Percentiles rank a stretch among this genome's conserved stretches.
These are phyloP conservation scores for Tympanuchus pallidicinctus DNA, from an alignment of 2,113 vertebrate genomes.

Conservation along the genomic window DNA sequence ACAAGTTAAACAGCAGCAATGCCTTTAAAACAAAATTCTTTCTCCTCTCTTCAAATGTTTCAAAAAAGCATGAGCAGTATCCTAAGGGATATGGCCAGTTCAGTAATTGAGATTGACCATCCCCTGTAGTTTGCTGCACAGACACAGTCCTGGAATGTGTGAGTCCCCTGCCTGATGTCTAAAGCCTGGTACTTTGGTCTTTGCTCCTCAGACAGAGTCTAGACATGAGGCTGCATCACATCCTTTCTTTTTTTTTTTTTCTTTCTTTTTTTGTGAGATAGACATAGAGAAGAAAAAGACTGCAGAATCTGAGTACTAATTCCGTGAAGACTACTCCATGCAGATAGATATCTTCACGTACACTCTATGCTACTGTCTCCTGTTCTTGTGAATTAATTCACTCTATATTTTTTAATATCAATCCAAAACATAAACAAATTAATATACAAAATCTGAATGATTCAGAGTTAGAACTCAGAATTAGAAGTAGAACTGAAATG, in stretches of 20 bases:
- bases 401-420: neutral
- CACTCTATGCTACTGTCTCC: neutral
- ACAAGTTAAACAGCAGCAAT: neutral
- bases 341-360: neutral
- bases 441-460: neutral
- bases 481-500: neutral
- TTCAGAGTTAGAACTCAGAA: neutral
- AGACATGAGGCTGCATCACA: accelerated
- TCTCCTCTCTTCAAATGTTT: neutral
- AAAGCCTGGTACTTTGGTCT: neutral
- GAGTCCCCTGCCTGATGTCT: neutral
- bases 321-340: neutral
- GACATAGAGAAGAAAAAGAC: neutral
- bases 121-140: too few species aligned
- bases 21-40: neutral
- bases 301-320: neutral
- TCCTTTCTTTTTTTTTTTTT: neutral
- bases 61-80: neutral
- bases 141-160: neutral
- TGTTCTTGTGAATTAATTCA: neutral
- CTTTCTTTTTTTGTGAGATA: neutral
- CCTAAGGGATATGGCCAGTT: neutral
- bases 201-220: neutral
- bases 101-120: neutral
- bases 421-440: neutral